These are phyloP conservation scores for Hafferia zeledoni DNA, from an alignment of 2,797 vertebrate species.

Conservation along the genomic window DNA sequence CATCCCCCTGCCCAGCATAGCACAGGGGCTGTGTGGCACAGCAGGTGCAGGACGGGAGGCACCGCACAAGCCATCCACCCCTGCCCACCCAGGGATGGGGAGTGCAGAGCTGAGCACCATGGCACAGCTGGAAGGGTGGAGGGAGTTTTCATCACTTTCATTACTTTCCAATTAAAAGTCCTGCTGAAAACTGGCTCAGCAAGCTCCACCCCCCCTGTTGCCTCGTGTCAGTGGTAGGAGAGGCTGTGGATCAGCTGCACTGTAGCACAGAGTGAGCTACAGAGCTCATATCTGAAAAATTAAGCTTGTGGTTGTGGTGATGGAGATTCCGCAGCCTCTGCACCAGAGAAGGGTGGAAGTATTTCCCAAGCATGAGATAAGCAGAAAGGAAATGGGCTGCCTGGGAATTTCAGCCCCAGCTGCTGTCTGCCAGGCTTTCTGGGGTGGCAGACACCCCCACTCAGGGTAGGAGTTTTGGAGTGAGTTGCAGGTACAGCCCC, in stretches of 20 bases:
- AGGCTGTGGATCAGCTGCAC: neutral
- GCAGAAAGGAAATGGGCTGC: neutral
- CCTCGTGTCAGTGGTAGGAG: neutral
- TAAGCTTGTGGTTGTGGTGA: accelerated
- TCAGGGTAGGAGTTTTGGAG: neutral
- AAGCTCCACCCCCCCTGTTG: neutral
- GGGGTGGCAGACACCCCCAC: accelerated
- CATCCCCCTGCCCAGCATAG: neutral
- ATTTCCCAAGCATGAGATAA: neutral
- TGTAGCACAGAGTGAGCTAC: neutral
- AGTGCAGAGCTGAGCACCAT: accelerated
- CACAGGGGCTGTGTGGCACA: neutral
- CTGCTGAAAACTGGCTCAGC: neutral
- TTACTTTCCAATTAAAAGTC: neutral
- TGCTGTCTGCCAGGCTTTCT: neutral
- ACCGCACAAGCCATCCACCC: neutral
- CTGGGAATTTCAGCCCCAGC: neutral
- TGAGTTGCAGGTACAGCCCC: neutral
- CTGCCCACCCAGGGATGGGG: neutral
- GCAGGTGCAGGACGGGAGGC: accelerated
- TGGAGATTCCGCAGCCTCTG: neutral
- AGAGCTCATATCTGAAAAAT: neutral
- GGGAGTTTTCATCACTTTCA: neutral
- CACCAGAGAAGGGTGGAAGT: neutral
- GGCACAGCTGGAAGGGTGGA: neutral